Evolutionary conservation across 2,113 vertebrate species (phyloP), one percentile per base, ranked within the genome.

Genomic region (Haemorhous mexicanus): DNA sequence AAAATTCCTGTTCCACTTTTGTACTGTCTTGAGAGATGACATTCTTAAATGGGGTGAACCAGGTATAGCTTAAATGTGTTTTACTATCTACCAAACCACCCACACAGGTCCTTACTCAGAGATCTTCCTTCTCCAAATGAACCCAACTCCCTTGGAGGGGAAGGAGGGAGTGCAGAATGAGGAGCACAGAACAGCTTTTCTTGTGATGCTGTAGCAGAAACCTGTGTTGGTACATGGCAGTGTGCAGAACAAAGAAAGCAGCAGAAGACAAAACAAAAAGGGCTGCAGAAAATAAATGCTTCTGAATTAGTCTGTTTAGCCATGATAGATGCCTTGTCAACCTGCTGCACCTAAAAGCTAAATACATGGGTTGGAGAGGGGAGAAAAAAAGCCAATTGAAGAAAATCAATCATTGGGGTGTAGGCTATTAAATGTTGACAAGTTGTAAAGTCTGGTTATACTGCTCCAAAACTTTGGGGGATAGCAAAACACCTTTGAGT

Each of bases 311-410:
- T 82, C 81, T 93, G 81, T 95, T 97, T 95, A 94, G 87, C 89
- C 63, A 59, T 95, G 96, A 95, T 96, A 95, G 94, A 93, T 97
- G 80, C 16, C 11, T 96, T 96, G 94, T 96, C 95, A 96, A 26
- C 85, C 76, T 85, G 80, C 87, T 92, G 88, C 77, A 66, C 91
- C 74, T 90, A 95, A 96, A 81, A 97, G 83, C 85, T 93, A 96
- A 95, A 95, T 92, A 95, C 87, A 64, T n/a, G 89, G 87, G 80
- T 81, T 97, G 74, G 75, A 95, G 69, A 79, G 26, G 77, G 21
- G 49, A 26, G 82, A 67, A 91, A 93, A 87, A 84, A 47, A 59
- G 15, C 24, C 81, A 89, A 37, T 82, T 89, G 84, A 86, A 94
- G 13, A 66, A 95, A 89, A 96, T 96, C 94, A 95, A 91, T 97